phyloP scores from a whole-genome alignment of 2,888 invertebrate genomes.

The Dermolepida albohirtum region DNA sequence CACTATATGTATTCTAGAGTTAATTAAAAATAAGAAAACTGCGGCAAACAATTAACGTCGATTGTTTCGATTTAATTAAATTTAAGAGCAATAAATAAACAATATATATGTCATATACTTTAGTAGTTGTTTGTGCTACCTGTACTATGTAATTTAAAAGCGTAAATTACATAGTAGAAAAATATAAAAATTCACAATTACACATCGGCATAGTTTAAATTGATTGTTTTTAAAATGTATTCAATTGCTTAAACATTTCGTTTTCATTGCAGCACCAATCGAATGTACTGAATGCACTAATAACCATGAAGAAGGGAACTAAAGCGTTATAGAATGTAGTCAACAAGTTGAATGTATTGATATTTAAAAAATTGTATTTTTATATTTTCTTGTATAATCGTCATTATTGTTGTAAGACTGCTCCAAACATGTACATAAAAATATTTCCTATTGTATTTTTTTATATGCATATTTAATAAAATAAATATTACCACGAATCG shows the following conservation, averaged over 20 bases:
- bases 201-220: not conserved
- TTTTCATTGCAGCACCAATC: conserved; percentile 3
- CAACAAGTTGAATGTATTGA: not conserved
- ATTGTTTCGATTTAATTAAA: too few species aligned
- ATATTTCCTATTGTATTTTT: conserved; percentile 32
- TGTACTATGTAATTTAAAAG: too few species aligned
- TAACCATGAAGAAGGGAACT: not conserved
- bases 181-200: too few species aligned
- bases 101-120: too few species aligned
- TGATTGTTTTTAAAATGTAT: not conserved
- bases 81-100: too few species aligned
- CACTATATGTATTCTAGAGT: too few species aligned
- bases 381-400: conserved; percentile 13
- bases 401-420: conserved; percentile 31
- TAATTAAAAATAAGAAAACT: too few species aligned
- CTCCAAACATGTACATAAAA: conserved; percentile 3
- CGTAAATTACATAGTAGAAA: too few species aligned
- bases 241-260: not conserved
- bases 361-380: conserved; percentile 22
- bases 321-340: not conserved
- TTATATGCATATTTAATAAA: conserved; percentile 24
- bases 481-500: not conserved
- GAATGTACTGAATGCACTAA: conserved; percentile 29
- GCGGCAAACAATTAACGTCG: too few species aligned
- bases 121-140: too few species aligned